phyloP scores from a whole-genome alignment of 2,888 invertebrate species.

The Andricus quercusramuli region DNA sequence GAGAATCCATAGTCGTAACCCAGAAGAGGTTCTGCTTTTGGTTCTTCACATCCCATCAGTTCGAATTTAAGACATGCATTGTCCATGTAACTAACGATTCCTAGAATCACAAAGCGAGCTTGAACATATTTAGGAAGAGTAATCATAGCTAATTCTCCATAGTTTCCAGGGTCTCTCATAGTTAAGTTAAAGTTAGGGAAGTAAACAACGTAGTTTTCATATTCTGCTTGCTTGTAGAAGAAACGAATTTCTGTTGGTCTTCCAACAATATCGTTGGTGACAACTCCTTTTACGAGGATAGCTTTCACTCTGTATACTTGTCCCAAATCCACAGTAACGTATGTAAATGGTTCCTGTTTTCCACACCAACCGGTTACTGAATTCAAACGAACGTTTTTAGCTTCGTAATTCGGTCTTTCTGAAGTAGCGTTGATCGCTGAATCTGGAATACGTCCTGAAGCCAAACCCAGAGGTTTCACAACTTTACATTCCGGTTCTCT shows the following conservation, averaged over 20 bases:
- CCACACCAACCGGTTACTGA: slow-evolving; percentile 98
- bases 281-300: slow-evolving; percentile 95
- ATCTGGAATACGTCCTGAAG: slow-evolving; percentile 95
- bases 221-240: slow-evolving; percentile 97
- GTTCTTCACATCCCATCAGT: slow-evolving; percentile 96
- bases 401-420: slow-evolving; percentile 95
- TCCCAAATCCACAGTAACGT: slow-evolving; percentile 96
- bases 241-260: slow-evolving; percentile 97
- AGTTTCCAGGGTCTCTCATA: slow-evolving; percentile 97
- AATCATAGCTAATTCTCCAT: slow-evolving; percentile 97
- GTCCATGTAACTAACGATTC: slow-evolving; percentile 97
- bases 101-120: slow-evolving; percentile 95
- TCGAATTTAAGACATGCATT: slow-evolving; percentile 98
- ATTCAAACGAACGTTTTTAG: slow-evolving; percentile 91
- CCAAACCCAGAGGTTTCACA: slow-evolving; percentile 93
- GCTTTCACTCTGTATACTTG: slow-evolving; percentile 95
- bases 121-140: slow-evolving; percentile 95
- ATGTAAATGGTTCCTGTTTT: slow-evolving; percentile 97
- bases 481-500: slow-evolving; percentile 96
- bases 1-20: slow-evolving; percentile 97
- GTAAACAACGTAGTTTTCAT: slow-evolving; percentile 96
- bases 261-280: slow-evolving; percentile 96
- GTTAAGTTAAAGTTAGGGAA: slow-evolving; percentile 97
- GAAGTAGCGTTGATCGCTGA: slow-evolving; percentile 97
- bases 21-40: slow-evolving; percentile 88